phyloP scores from a whole-genome alignment of 53 echinoderm and acorn worm genomes.

The Glandiceps talaboti region DNA sequence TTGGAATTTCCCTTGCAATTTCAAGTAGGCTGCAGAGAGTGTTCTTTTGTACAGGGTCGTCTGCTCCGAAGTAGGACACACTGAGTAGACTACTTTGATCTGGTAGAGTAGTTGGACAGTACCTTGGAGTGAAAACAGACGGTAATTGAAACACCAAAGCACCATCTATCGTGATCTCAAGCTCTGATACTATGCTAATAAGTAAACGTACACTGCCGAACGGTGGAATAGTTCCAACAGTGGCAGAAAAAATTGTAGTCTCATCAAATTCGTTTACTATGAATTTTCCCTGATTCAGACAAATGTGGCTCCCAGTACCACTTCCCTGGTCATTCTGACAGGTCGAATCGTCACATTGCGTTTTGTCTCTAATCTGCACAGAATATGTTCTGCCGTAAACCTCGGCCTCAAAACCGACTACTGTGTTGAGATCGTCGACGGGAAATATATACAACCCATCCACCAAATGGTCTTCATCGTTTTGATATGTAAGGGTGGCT shows the following conservation, averaged over 20 bases:
- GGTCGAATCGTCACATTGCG: conserved; percentile 51
- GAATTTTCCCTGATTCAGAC: conserved; percentile 82
- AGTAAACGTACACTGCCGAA: conserved; percentile 76
- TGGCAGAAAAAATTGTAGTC: conserved; percentile 82
- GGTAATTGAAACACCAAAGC: conserved; percentile 54
- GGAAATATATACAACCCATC: conserved; percentile 86
- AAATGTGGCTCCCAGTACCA: conserved; percentile 41
- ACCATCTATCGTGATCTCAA: conserved; percentile 42
- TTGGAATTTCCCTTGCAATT: conserved; percentile 59
- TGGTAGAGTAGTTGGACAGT: conserved; percentile 13
- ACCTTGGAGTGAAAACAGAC: conserved; percentile 70
- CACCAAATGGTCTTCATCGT: conserved; percentile 94
- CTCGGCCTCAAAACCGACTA: conserved; percentile 91
- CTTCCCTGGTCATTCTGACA: conserved; percentile 81
- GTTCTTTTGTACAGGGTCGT: not conserved
- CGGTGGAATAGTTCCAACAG: conserved; percentile 87
- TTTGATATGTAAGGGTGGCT: conserved; percentile 85
- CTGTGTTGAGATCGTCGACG: conserved; percentile 66
- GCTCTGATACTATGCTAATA: conserved; percentile 68
- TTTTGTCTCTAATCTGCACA: conserved; percentile 79
- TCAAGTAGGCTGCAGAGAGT: conserved; percentile 26
- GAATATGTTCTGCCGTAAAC: conserved; percentile 76
- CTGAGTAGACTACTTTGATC: conserved; percentile 17
- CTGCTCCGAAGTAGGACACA: not conserved
- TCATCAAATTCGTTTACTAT: conserved; percentile 83